A percentile compares a stretch with the other conserved stretches of the same genome.
Evolutionary conservation across 1,140 invertebrate species (phyloP).

Genomic region (Aphis gossypii): DNA sequence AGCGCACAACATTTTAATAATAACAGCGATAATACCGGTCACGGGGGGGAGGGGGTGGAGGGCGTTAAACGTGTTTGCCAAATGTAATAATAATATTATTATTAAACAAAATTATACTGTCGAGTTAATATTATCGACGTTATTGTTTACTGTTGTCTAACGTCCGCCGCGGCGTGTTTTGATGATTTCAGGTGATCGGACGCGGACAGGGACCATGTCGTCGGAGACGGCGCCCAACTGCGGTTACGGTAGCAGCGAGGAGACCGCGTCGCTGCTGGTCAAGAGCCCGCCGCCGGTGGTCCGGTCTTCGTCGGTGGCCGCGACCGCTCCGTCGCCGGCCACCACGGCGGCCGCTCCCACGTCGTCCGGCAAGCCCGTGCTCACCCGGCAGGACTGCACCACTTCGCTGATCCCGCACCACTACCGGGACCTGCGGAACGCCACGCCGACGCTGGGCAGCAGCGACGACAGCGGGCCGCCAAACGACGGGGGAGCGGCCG

Average conservation of each 20-base stretch:
- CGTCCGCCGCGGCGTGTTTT: neutral
- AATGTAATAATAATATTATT: neutral
- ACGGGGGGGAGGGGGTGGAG: too few relatives aligned
- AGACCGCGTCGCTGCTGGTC: conserved; percentile 76
- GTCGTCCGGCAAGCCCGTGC: conserved; percentile 73
- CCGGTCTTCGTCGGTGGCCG: conserved; percentile 69
- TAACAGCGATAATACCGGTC: neutral
- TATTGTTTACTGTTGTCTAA: neutral
- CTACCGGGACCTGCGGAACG: conserved; percentile 26
- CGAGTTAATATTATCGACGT: too few relatives aligned
- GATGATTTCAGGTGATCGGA: conserved; percentile 63
- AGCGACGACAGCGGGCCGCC: conserved; percentile 77
- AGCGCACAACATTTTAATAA: neutral
- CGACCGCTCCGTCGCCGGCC: neutral
- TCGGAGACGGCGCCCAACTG: conserved; percentile 69
- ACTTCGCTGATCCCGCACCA: conserved; percentile 71
- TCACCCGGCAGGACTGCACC: conserved; percentile 84
- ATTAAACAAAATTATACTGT: too few relatives aligned
- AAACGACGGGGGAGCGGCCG: conserved; percentile 70
- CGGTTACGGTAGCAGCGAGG: conserved; percentile 76
- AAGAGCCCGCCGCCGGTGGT: conserved; percentile 68
- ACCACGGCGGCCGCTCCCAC: conserved; percentile 59
- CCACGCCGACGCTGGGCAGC: conserved; percentile 75
- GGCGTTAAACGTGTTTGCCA: neutral
- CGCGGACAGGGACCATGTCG: conserved; percentile 63